These are phyloP conservation scores for Rhipidura dahli DNA, from an alignment of 2,113 vertebrate species.

Conservation along the genomic window DNA sequence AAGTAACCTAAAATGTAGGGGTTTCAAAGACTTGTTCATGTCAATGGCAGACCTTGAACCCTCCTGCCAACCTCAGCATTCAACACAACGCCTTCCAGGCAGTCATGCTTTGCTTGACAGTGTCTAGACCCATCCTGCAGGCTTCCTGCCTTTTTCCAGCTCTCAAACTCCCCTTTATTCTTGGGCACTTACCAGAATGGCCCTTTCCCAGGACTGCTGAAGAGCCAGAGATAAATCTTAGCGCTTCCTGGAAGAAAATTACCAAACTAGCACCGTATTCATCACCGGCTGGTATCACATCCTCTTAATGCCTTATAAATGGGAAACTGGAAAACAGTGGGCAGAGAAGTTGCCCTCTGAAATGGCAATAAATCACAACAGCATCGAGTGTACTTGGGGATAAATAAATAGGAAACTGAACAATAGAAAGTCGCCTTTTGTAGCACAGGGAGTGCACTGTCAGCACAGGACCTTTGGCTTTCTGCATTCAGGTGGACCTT, in stretches of 20 bases:
- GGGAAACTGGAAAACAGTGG: constrained; percentile 5
- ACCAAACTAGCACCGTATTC: background rate
- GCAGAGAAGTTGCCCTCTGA: background rate
- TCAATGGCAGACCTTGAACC: background rate
- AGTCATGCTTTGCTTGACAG: background rate
- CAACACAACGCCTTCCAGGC: background rate
- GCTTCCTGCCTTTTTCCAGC: constrained; percentile 9
- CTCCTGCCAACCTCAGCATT: background rate
- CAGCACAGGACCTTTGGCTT: constrained; percentile 24
- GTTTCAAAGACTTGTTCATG: background rate
- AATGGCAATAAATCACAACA: constrained; percentile 36
- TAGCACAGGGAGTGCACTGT: background rate
- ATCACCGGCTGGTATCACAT: background rate
- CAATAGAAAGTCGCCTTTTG: background rate
- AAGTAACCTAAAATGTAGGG: constrained; percentile 1
- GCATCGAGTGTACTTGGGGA: background rate
- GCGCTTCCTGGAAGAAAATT: constrained; percentile 14
- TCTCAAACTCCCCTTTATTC: background rate
- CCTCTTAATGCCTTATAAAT: constrained; percentile 41
- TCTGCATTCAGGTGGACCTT: background rate
- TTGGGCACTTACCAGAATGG: background rate
- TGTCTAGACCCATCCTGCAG: constrained; percentile 5
- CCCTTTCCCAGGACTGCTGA: background rate
- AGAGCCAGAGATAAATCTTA: constrained; percentile 34
- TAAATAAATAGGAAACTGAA: constrained; percentile 29